Conservation (phyloP, 2,797 vertebrate genomes). For the Hypotaenidia okinawae region DNA sequence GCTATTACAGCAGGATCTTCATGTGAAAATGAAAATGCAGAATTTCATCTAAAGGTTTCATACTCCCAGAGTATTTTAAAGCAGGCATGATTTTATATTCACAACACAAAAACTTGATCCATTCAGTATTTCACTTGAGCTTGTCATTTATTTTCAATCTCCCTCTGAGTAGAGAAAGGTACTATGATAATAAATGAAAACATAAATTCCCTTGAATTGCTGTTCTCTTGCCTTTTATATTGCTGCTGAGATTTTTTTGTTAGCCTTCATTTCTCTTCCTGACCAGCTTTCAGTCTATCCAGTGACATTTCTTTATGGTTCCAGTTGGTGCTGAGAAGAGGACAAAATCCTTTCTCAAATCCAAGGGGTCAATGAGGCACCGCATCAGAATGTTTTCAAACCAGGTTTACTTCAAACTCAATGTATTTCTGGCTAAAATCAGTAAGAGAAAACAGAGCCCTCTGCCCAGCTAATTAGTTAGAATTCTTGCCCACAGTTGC, state of each 20-base stretch:
- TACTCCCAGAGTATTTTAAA: constrained; percentile 29
- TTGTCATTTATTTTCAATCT: constrained; percentile 60
- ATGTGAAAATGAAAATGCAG: constrained; percentile 6
- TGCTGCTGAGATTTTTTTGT: constrained; percentile 13
- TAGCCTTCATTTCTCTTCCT: constrained; percentile 20
- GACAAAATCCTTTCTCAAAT: background rate
- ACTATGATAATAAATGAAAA: constrained; percentile 65
- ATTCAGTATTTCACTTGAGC: constrained; percentile 48
- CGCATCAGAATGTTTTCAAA: background rate
- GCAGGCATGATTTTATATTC: constrained; percentile 27
- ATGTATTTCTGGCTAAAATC: background rate
- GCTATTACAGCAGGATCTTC: background rate
- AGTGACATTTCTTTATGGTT: background rate
- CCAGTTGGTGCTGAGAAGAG: background rate
- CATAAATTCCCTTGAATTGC: constrained; percentile 60
- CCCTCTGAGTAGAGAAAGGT: constrained; percentile 11
- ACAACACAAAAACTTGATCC: constrained; percentile 42
- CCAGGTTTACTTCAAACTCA: background rate
- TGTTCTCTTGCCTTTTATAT: constrained; percentile 31
- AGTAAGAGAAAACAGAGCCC: background rate
- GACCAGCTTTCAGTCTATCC: background rate
- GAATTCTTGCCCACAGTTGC: background rate
- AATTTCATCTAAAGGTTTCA: background rate
- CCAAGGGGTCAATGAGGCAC: background rate
- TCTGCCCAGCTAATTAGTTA: background rate